phyloP scores from a whole-genome alignment of 2,797 vertebrate genomes.

The Pelobates cultripes region DNA sequence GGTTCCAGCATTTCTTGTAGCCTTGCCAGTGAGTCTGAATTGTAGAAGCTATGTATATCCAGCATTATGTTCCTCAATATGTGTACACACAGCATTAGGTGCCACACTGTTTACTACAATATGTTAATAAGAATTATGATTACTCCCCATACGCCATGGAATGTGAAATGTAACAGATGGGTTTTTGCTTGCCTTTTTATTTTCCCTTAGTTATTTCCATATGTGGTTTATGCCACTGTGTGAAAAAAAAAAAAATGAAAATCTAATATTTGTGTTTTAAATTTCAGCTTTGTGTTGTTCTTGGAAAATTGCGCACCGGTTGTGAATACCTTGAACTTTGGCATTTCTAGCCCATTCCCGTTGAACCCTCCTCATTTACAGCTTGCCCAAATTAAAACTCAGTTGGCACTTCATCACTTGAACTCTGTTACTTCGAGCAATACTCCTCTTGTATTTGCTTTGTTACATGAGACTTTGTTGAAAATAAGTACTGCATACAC shows the following conservation, averaged over 20 bases:
- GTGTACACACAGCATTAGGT: no score
- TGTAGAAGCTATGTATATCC: no score
- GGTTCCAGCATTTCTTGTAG: no score
- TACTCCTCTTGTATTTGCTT: constrained; percentile 69
- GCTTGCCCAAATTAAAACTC: constrained; percentile 83
- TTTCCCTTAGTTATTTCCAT: constrained; percentile 60
- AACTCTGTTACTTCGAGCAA: constrained; percentile 67
- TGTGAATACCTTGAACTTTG: constrained; percentile 85
- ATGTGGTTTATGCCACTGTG: constrained; percentile 65
- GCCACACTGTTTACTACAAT: no score
- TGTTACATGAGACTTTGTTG: constrained; percentile 74
- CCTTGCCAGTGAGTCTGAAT: no score
- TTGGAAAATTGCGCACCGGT: constrained; percentile 88
- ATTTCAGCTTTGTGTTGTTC: constrained; percentile 91
- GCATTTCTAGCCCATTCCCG: constrained; percentile 78
- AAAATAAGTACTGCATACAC: constrained; percentile 80
- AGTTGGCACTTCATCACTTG: constrained; percentile 78
- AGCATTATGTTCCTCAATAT: no score
- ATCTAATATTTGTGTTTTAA: constrained; percentile 88
- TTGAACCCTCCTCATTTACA: constrained; percentile 81
- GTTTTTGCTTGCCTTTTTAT: no score
- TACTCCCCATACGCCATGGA: no score
- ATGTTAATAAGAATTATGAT: no score
- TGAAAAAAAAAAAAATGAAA: constrained; percentile 62
- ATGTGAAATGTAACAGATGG: no score